Evolutionary conservation across 2,797 vertebrate species (phyloP), one percentile per base, ranked within the genome.

Genomic region (Phataginus tricuspis): DNA sequence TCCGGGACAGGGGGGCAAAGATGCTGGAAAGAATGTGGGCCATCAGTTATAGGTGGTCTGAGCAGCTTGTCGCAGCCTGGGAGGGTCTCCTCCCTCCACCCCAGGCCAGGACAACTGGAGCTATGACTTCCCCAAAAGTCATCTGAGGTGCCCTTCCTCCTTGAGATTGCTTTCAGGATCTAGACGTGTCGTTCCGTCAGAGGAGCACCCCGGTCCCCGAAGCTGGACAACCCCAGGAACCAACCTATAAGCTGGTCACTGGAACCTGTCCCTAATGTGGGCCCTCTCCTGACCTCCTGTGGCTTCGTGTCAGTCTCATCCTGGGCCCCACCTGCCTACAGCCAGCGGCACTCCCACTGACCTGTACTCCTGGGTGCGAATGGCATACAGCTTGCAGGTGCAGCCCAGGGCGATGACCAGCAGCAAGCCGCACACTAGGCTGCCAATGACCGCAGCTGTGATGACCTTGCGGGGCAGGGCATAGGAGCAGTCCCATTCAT

Each of bases 381-480:
- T 99, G 7, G 99, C 99, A 94, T 99, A 99, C 7, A 99, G 99
- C 86, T 99, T 99, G 96, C 99, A 99, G 83, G 99, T 99, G 95
- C 99, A 99, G 96, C 99, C 99, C 98, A 99, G 99, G 27, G 99
- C 99, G 12, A 99, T 99, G 83, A 99, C 99, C 77, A 99, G 98
- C 78, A 99, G 98, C 37, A 99, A 99, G 27, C 99, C 99, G 0
- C 99, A 99, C 15, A 99, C 99, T 14, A 99, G 98, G 97, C 99
- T 99, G 96, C 99, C 99, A 0, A 99, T 99, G 0, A 99, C 99
- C 0, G 99, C 99, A 0, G 99, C 99, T 0, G 99, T 99, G 96
- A 99, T 99, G 98, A 99, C 99, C 97, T 99, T 99, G 42, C 99
- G 99, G 14, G 99, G 99, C 77, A 99, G 98, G 74, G 98, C 98